Base-by-base conservation (phyloP, 1,140 invertebrate genomes). In the Onthophagus taurus region DNA sequence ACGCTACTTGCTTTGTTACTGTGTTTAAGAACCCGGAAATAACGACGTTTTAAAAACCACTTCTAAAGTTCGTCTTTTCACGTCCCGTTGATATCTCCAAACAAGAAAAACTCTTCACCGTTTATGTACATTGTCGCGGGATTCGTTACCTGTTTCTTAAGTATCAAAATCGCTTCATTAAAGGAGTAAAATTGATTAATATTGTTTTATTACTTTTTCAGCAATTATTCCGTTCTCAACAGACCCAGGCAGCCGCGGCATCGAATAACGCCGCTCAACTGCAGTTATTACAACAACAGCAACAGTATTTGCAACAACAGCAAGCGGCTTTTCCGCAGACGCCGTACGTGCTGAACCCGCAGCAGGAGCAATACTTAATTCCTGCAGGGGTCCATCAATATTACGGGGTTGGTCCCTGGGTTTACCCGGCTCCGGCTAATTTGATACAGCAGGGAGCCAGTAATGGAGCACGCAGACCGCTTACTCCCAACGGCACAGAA, bases 221-320 rank as follows among this genome's bases (percentile, higher is more conserved):
- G 83, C 84, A 89, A 83, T 66, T 90, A 46, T 88, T 89, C 67
- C 78, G 85, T 57, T 86, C 83, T 59, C 85, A 89, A 59, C 82
- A 84, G 59, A 61, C 72, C 61, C 62, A 74, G 62, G 55, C 78
- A 58, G 74, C 51, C 59, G 74, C 63, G 61, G 56, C 78, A 59
- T 72, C 51, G 57, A 74, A 61, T 59, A 71, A 48, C 60, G 68
- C 78, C 14, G 78, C 81, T 9, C 77, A 83, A 24, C 67, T 78
- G 55, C 70, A 81, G 43, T 67, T 78, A 39, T 74, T 77, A 45
- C 80, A 76, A 42, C 80, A 85, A 55, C 74, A 76, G 60, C 61
- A 69, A 42, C 71, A 74, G 53, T 58, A 60, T 37, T 42, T 58
- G n/a, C 54, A 54, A 5, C 76, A 72, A 61, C 78, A 75, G 59